Base-by-base conservation (phyloP, 2,113 vertebrate species). In the Zeus faber region DNA sequence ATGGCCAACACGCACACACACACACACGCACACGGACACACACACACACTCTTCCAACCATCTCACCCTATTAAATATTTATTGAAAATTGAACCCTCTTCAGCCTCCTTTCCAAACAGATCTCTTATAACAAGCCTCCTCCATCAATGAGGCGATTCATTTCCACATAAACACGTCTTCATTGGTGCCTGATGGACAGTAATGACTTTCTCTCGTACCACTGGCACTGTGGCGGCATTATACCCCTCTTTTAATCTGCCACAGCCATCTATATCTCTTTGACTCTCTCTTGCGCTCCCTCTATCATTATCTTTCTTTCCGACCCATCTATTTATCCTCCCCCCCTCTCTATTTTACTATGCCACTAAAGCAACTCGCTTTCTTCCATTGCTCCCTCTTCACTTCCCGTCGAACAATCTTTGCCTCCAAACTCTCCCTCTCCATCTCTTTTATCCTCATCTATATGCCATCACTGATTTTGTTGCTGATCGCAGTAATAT, bases 21-120 rank as follows among this genome's bases (percentile, higher is more conserved):
- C 24, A 17, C 46, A 25, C 24, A 49, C 46, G n/a, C 46, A 43
- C 40, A 47, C 20, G 14, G 20, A 48, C 45, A 26, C 4, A 26
- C 45, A 47, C 22, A 47, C 45, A 47, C 41, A 20, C 41, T 9
- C 41, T 54, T 41, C 41, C 57, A 62, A 33, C 43, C 16, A 11
- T 41, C 49, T 47, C 54, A 27, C 1, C 51, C 61, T 46, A 81
- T 86, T 49, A 79, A 83, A 80, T 81, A 81, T 84, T 83, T 72
- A 81, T 75, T 78, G 74, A 62, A 77, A 81, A 61, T 62, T 70
- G 52, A 81, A 58, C 40, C 59, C 73, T 23, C 46, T 0, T 7
- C 5, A 40, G 43, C 44, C 1, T 1, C 62, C 62, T 70, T 58
- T 62, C 74, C 21, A 63, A 74, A 65, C 58, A 67, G 57, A 73